These are phyloP conservation scores for Talpa occidentalis DNA, from an alignment of 2,113 vertebrate species.

Conservation along the genomic window DNA sequence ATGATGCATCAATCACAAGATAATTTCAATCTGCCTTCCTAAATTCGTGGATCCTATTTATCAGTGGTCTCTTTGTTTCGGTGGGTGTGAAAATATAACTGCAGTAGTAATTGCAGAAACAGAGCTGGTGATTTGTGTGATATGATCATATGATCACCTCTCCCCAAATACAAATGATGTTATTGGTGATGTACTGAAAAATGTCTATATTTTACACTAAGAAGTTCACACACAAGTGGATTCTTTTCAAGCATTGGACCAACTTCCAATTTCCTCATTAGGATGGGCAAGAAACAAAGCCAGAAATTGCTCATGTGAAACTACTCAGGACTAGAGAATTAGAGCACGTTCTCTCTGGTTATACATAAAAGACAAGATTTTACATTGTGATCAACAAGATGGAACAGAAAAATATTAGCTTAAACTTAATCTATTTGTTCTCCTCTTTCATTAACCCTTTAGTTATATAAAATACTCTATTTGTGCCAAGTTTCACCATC, in stretches of 20 bases:
- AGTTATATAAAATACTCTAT: constrained; percentile 10
- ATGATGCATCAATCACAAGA: not conserved
- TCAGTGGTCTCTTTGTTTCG: not conserved
- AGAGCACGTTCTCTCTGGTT: not conserved
- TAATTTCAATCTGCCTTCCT: not conserved
- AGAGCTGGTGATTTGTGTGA: not conserved
- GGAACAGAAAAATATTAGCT: not conserved
- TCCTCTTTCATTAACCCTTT: constrained; percentile 18
- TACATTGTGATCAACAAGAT: not conserved
- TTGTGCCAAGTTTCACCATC: not conserved
- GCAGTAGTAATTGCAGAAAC: not conserved
- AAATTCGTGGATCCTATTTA: not conserved
- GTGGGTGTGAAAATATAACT: not conserved
- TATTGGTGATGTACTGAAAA: not conserved
- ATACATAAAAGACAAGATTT: not conserved
- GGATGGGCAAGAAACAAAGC: not conserved
- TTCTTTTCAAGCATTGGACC: not conserved
- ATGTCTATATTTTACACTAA: not conserved
- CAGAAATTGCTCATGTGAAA: not conserved
- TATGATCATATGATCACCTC: not conserved
- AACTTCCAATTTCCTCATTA: not conserved
- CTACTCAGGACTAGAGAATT: not conserved
- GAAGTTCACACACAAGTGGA: not conserved
- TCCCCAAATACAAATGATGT: not conserved
- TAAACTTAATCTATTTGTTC: not conserved